Base-by-base conservation (phyloP, 1,140 invertebrate species). In the Eumeta japonica region DNA sequence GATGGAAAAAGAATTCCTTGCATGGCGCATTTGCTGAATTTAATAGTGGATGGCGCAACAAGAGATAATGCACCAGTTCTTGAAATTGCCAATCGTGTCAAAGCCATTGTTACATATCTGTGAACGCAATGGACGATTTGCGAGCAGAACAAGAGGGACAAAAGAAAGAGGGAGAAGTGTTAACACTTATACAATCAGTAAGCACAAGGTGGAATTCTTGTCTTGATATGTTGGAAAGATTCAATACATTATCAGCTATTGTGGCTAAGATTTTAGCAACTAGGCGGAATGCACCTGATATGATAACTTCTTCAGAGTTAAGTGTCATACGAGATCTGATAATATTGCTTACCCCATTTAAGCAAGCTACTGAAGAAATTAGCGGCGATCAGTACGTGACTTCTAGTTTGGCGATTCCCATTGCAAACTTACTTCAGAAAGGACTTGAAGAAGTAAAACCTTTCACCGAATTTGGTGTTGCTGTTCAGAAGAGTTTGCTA, bases 1-100 rank as follows among this genome's bases (percentile, higher is more conserved):
- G 35, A 37, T 48, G 20, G 37, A 10, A 33, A 42, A 42, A 43
- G 37, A 40, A 56, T 62, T 44, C 55, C 52, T 29, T 60, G 59
- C 39, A 58, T 50, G 50, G 57, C 57, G 10, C 59, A 62, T 41
- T 46, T 50, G 16, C 24, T 62, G 18, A 62, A 60, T 44, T 44
- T 62, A 43, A 41, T 54, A 46, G 49, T 55, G 24, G 49, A 55
- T 52, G 50, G 30, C 9, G 52, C 37, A 43, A 31, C 34, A 38
- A 47, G 16, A 45, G 35, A 45, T 28, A 42, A 33, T 46, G 28
- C 16, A 46, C 19, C 30, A 38, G 18, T 53, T 45, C 15, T 35
- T 10, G 17, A 35, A 47, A 31, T 48, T 50, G 19, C 35, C 35
- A 37, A 46, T 40, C 37, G 33, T 27, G 41, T 53, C 35, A 48